Evolutionary conservation across 2,113 vertebrate species (phyloP).

Genomic region (Dipodomys spectabilis): DNA sequence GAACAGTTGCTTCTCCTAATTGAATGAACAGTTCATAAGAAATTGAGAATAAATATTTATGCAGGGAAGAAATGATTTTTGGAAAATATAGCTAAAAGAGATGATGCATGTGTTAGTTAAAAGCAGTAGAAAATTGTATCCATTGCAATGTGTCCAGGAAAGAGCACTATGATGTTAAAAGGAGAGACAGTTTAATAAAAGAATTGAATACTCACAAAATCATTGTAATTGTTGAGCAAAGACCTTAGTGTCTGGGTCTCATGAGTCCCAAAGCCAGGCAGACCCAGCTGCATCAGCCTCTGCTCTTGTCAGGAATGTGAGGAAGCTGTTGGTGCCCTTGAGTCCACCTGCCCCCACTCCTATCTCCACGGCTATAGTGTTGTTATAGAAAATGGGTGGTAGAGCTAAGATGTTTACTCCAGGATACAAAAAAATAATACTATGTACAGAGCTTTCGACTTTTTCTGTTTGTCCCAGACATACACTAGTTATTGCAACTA

Average conservation of each 20-base stretch:
- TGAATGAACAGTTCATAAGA: not conserved
- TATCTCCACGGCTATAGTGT: not conserved
- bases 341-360: not conserved
- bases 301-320: not conserved
- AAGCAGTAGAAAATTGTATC: not conserved
- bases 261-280: not conserved
- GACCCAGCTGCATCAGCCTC: too few species aligned
- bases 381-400: not conserved
- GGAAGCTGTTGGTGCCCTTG: fast-evolving
- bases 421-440: not conserved
- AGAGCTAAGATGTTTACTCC: not conserved
- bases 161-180: not conserved
- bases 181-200: not conserved
- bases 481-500: too few species aligned
- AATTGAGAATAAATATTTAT: not conserved
- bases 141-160: not conserved
- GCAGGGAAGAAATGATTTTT: not conserved
- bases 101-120: not conserved
- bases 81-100: not conserved
- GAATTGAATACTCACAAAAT: not conserved
- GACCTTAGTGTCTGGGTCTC: not conserved
- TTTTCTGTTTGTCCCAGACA: too few species aligned
- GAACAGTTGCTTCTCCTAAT: not conserved
- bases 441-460: too few species aligned
- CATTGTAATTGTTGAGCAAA: not conserved